Evolutionary conservation across 2,888 invertebrate genomes (phyloP).

Genomic region (Dimorphilus gyrociliatus): DNA sequence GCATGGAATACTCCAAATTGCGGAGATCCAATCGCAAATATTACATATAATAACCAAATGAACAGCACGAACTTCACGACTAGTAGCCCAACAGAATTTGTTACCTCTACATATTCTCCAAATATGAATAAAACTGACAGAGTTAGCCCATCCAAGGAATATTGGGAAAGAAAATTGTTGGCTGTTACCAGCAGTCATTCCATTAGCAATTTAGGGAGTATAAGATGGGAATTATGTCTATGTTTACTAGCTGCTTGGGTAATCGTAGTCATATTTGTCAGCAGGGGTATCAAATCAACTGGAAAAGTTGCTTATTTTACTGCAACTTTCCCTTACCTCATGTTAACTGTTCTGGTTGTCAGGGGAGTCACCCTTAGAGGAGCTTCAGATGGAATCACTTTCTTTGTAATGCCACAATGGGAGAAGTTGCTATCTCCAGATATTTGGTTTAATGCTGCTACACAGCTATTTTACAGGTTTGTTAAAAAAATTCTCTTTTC

Average conservation of each 20-base stretch:
- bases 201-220: conserved; percentile 9
- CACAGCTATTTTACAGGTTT: conserved; percentile 14
- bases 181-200: conserved; percentile 5
- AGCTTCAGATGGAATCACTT: conserved; percentile 11
- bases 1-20: conserved; percentile 9
- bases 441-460: conserved; percentile 13
- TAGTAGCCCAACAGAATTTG: no score
- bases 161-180: no score
- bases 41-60: background rate
- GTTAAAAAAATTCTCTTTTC: no score
- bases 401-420: conserved; percentile 11
- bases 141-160: no score
- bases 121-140: no score
- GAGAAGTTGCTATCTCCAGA: conserved; percentile 8
- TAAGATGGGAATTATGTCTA: conserved; percentile 12
- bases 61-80: no score
- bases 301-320: conserved; percentile 15
- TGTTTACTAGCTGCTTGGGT: conserved; percentile 13
- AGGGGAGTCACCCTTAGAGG: conserved; percentile 12
- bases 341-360: conserved; percentile 14
- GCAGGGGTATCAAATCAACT: conserved; percentile 12
- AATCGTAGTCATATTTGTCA: conserved; percentile 12
- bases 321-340: conserved; percentile 14
- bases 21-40: conserved; percentile 6
- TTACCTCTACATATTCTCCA: no score